Conservation (phyloP, 2,888 invertebrate species). For the Callosobruchus maculatus region DNA sequence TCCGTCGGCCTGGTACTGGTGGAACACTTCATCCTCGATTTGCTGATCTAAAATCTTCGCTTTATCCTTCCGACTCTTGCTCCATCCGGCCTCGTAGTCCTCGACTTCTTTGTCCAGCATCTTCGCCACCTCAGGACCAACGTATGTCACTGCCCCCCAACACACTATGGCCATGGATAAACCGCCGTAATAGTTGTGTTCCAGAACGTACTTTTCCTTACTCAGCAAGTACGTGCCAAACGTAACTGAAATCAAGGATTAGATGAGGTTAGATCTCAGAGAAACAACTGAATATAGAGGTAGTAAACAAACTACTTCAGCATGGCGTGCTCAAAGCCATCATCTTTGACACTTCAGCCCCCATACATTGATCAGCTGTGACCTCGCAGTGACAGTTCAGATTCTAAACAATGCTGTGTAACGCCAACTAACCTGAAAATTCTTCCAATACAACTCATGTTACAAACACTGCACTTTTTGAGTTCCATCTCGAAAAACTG, state of each 20-base stretch:
- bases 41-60: constrained; percentile 53
- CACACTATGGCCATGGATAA: constrained; percentile 66
- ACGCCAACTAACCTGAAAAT: too few species aligned
- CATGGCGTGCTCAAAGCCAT: too few species aligned
- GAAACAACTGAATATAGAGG: too few species aligned
- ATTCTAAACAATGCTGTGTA: too few species aligned
- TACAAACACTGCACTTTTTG: too few species aligned
- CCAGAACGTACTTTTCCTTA: constrained; percentile 91
- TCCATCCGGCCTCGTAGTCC: constrained; percentile 51
- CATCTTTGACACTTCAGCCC: too few species aligned
- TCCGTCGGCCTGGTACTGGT: constrained; percentile 61
- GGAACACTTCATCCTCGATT: constrained; percentile 65
- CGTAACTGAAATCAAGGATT: constrained; percentile 50
- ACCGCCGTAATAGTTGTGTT: constrained; percentile 86
- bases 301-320: too few species aligned
- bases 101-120: constrained; percentile 72
- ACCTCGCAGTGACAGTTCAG: too few species aligned
- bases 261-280: too few species aligned
- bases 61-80: constrained; percentile 29
- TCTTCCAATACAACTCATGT: too few species aligned
- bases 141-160: constrained; percentile 58
- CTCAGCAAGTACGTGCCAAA: constrained; percentile 79
- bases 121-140: constrained; percentile 65
- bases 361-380: too few species aligned
- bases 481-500: too few species aligned